Base-by-base conservation (phyloP, 2,797 vertebrate genomes). In the Centropyge bicolor region DNA sequence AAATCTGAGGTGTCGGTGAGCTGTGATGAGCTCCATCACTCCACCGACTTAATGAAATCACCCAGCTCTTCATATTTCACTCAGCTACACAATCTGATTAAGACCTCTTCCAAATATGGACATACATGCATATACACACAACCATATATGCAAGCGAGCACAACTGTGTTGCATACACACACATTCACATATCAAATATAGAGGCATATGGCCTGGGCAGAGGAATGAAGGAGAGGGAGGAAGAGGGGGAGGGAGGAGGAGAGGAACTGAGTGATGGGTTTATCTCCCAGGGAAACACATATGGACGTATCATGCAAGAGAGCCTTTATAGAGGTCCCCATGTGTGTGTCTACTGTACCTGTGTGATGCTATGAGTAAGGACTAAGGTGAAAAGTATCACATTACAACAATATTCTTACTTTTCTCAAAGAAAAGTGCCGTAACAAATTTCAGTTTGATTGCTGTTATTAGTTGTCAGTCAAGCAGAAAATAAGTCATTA, bases 21-120 rank as follows among this genome's bases (percentile, higher is more conserved):
- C 78, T 62, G 79, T 74, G 89, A 90, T 74, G 86, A 90, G 86
- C 85, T 84, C 78, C 84, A 92, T 92, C 89, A 86, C 88, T 92
- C 85, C 68, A 60, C 55, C 17, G 0, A 57, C 71, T 71, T 91
- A 90, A 93, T 93, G 83, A 93, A 91, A 87, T 88, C 81, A 82
- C 65, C 73, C 66, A 24, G 81, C 85, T 91, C 85, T 88, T 92
- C 88, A 92, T 93, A 92, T 92, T 92, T 92, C 70, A 92, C 78
- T 88, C 85, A 86, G 76, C 27, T 10, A 60, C 72, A 75, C 92
- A 91, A 89, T 92, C 87, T 84, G 85, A 92, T 91, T 89, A 90
- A 81, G 71, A 85, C 68, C 59, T 70, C 74, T 76, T 74, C 46
- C 72, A 74, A 81, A 78, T 74, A 73, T 70, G 63, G 57, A 85